Evolutionary conservation across 1,140 invertebrate genomes (phyloP), one percentile per base, ranked within the genome.

Genomic region (Callitettix versicolor): DNA sequence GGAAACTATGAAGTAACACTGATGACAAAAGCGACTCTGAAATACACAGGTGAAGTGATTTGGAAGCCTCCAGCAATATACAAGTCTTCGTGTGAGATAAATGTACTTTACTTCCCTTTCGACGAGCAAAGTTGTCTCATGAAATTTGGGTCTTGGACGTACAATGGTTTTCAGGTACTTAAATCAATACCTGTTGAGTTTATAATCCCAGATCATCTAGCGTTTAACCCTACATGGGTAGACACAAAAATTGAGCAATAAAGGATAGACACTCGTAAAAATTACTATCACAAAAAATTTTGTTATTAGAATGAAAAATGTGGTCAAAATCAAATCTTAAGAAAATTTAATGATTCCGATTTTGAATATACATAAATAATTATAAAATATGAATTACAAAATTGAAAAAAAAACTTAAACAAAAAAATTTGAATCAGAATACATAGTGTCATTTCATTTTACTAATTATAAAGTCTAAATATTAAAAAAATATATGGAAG

Each of bases 61-160:
- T 98, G 95, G 95, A 94, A 95, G 68, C 96, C 96, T 0, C 96
- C 96, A 1, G 95, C 95, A 0, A 98, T 99, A 71, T 99, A 98
- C 73, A 98, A 98, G 71, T 95, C 91, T 21, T 97, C 91, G 0
- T 98, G 95, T 65, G 86, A 93, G 69, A 95, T 95, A 59, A 88
- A 91, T 66, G 86, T 98, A 0, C 88, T 98, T 68, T 98, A 93
- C 72, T 98, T 95, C 67, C 91, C 91, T 0, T 95, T 94, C 65
- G 91, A 95, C 67, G 86, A 91, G 63, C 92, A 95, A 70, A 89
- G 84, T 48, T 96, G 93, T 68, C 80, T 86, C 59, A 92, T 97
- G 87, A 94, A 93, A 71, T 97, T 98, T 64, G 92, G 93, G 9
- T 95, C 91, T 0, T 97, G 93, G 93, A 95, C 92, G 11, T 94